Evolutionary conservation across 2,113 vertebrate genomes (phyloP), one percentile per base, ranked within the genome.

Genomic region (Rhea pennata): DNA sequence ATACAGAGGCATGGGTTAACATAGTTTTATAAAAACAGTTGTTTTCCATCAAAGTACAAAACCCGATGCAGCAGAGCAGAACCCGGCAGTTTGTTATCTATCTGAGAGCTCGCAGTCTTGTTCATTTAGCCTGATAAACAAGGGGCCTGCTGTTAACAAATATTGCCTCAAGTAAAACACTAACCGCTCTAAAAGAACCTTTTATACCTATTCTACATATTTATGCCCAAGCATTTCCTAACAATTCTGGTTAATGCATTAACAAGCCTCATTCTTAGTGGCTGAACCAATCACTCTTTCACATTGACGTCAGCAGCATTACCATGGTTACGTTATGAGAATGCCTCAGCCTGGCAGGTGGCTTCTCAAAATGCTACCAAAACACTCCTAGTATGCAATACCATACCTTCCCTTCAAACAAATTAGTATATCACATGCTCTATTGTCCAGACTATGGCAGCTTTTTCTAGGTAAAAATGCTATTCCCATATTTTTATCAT

Each of bases 331-430:
- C 93, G 2, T 86, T 88, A 90, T 86, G 91, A 93, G 78, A 84
- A 85, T 90, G 81, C 67, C 90, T 97, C 95, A 95, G 96, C 95
- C 94, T 95, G 92, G 92, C 92, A 93, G 95, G 95, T 94, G 93
- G 92, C 67, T 93, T 93, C 92, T 90, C 82, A 74, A 94, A 91
- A 93, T n/a, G 72, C 71, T 83, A 65, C 75, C 5, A 13, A 90
- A 90, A 56, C 82, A 96, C n/a, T 88, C 64, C 85, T 90, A 77
- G 84, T 69, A 91, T 10, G 15, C 75, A 83, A 71, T 67, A 13
- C 90, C 77, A 76, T 84, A 87, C 51, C 90, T 96, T 88, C 59
- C 87, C 67, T 42, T 83, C 74, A 70, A 67, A 88, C 8, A 67
- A 90, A 92, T 93, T 73, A 80, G 67, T 83, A 42, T 88, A 74